A percentile compares a stretch with the other conserved stretches of the same genome.
These are phyloP conservation scores for Lophius americanus DNA, from an alignment of 2,797 vertebrate genomes.

Conservation along the genomic window DNA sequence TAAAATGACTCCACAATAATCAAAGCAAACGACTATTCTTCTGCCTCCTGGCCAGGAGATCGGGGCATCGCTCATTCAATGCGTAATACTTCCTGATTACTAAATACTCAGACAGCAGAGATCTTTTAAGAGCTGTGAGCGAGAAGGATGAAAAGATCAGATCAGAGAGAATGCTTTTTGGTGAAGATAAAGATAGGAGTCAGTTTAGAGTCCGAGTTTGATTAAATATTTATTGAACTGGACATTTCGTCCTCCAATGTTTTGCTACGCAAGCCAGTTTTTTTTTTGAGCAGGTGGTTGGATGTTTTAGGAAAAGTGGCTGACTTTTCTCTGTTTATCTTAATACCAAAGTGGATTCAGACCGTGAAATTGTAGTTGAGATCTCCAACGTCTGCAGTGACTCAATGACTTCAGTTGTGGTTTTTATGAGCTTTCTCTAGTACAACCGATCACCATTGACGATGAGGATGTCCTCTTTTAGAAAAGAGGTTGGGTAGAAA, in stretches of 20 bases:
- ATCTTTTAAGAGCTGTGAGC: conserved; percentile 13
- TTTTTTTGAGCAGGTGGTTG: conserved; percentile 23
- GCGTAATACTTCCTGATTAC: conserved; percentile 52
- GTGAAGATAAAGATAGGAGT: conserved; percentile 1
- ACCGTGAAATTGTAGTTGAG: conserved; percentile 29
- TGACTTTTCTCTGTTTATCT: conserved; percentile 46
- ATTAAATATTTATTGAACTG: conserved; percentile 8
- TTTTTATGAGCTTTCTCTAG: not conserved
- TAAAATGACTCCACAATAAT: conserved; percentile 58
- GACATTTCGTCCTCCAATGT: conserved; percentile 17
- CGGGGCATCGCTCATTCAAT: conserved; percentile 53
- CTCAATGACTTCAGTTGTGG: conserved; percentile 7
- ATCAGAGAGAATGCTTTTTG: not conserved
- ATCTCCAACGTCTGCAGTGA: conserved; percentile 20
- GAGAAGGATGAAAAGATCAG: conserved; percentile 11
- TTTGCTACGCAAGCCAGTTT: conserved; percentile 35
- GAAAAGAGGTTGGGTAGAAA: not conserved
- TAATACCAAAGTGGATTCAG: conserved; percentile 32
- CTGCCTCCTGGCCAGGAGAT: conserved; percentile 50
- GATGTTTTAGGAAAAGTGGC: conserved; percentile 12
- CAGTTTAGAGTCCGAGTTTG: conserved; percentile 8
- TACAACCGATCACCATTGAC: not conserved
- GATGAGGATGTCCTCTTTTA: not conserved
- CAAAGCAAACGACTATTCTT: conserved; percentile 52
- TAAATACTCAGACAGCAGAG: conserved; percentile 24